Conservation (phyloP, 2,113 vertebrate genomes). For the Daubentonia madagascariensis region DNA sequence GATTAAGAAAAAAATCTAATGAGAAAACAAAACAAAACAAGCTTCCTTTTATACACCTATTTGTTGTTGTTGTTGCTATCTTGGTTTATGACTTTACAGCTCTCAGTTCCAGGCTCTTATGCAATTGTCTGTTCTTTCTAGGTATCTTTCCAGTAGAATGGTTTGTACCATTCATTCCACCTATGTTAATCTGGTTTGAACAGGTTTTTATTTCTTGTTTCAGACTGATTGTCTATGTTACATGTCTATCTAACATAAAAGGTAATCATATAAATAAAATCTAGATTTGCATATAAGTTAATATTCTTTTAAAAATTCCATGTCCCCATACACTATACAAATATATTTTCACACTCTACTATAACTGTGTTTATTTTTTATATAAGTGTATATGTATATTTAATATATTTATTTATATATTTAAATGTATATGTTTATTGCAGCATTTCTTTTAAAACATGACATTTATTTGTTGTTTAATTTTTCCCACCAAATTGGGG, state of each 20-base stretch:
- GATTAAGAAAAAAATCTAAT: neutral
- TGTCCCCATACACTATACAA: neutral
- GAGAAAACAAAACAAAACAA: neutral
- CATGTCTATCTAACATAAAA: neutral
- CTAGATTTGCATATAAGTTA: neutral
- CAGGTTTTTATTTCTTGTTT: neutral
- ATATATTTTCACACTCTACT: neutral
- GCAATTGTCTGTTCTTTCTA: neutral
- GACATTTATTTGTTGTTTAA: neutral
- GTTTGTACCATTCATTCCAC: neutral
- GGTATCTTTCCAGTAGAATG: neutral
- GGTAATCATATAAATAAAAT: neutral
- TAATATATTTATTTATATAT: neutral
- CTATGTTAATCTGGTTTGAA: neutral
- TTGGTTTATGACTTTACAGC: neutral
- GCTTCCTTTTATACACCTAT: neutral
- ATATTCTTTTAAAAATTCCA: neutral
- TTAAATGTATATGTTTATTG: neutral
- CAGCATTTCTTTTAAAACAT: neutral
- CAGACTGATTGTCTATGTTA: neutral
- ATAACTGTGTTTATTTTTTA: neutral
- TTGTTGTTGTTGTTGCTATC: neutral
- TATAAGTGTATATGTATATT: neutral
- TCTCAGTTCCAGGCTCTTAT: neutral
- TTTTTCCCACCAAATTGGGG: neutral